phyloP scores from a whole-genome alignment of 2,113 vertebrate genomes.

The Sturnus vulgaris region DNA sequence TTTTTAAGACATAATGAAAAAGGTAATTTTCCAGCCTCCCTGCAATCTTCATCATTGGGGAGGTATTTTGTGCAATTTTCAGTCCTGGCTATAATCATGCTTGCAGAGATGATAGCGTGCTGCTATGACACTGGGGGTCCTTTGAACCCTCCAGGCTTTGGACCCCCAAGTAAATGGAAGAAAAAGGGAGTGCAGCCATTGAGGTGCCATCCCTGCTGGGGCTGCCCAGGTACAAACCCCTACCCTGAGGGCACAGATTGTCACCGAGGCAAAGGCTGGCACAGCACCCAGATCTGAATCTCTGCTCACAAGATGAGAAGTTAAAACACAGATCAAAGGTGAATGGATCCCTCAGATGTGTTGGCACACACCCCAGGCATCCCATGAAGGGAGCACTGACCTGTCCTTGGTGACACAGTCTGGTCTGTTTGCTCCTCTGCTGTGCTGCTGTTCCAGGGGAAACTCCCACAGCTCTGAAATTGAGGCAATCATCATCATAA shows the following conservation, averaged over 20 bases:
- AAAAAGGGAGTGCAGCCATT: accelerated
- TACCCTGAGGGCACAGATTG: accelerated
- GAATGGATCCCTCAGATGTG: not conserved
- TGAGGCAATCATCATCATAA: accelerated
- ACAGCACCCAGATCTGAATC: not conserved
- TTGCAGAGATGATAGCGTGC: conserved; percentile 6
- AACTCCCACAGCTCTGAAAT: not conserved
- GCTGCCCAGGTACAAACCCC: accelerated
- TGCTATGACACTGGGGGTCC: not conserved
- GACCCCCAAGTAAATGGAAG: not conserved
- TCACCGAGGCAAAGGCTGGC: not conserved
- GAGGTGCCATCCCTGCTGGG: not conserved
- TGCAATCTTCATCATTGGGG: conserved; percentile 51
- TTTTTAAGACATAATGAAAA: conserved; percentile 55
- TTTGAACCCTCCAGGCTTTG: not conserved
- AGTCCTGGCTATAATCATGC: not conserved
- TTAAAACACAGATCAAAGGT: not conserved
- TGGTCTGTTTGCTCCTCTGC: not conserved
- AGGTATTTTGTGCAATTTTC: conserved; percentile 62
- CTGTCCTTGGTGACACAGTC: not conserved
- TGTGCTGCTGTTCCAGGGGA: not conserved
- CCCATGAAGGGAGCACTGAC: not conserved
- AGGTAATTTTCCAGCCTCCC: conserved; percentile 56
- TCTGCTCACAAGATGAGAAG: not conserved
- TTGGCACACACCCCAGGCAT: not conserved